Evolutionary conservation across 1,140 invertebrate species (phyloP).

Genomic region (Halictus rubicundus): DNA sequence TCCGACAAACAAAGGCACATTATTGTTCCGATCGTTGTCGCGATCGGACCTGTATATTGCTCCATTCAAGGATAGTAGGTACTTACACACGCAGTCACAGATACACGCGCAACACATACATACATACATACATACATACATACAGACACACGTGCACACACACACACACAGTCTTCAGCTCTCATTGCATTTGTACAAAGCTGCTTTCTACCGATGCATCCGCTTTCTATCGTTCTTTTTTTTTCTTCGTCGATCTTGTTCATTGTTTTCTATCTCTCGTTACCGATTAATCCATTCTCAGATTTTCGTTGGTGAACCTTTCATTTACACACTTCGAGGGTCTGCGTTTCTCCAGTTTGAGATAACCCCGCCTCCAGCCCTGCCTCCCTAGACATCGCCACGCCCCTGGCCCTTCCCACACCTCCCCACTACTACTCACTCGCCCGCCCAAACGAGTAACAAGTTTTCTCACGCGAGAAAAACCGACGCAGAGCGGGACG

Average conservation of each 20-base stretch:
- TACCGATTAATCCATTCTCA: background rate
- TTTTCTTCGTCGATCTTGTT: too few relatives aligned
- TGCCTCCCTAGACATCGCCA: too few relatives aligned
- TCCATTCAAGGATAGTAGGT: conserved; percentile 45
- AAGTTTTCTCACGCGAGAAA: conserved; percentile 22
- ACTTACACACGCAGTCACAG: conserved; percentile 30
- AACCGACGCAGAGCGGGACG: conserved; percentile 28
- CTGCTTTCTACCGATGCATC: conserved; percentile 46
- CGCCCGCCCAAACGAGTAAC: background rate
- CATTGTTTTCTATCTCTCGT: background rate
- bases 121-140: too few relatives aligned
- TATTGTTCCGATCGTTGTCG: background rate
- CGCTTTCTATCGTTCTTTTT: too few relatives aligned
- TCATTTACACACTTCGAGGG: conserved; percentile 22
- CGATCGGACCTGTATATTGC: conserved; percentile 52
- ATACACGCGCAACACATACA: too few relatives aligned
- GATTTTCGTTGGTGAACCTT: conserved; percentile 8
- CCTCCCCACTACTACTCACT: background rate
- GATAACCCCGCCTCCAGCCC: conserved; percentile 1
- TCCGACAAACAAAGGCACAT: conserved; percentile 14
- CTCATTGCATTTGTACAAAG: conserved; percentile 58
- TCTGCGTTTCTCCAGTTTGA: conserved; percentile 6
- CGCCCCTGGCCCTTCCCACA: background rate
- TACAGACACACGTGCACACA: too few relatives aligned
- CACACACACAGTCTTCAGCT: conserved; percentile 20